Percentiles rank a stretch among this genome's conserved stretches.
Conservation (phyloP, 2,113 vertebrate species). For the Laticauda colubrina region DNA sequence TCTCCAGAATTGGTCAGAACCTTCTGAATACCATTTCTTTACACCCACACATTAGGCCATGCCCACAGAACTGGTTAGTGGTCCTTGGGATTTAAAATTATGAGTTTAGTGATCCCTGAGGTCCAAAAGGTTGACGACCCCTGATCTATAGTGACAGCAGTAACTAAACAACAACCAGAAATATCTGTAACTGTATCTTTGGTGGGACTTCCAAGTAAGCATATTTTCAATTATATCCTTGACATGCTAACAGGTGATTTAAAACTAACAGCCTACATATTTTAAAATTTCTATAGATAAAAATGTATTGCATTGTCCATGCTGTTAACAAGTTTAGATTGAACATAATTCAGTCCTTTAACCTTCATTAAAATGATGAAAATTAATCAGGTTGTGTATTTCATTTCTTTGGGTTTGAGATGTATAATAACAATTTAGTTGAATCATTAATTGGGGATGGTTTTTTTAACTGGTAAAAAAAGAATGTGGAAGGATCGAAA, state of each 20-base stretch:
- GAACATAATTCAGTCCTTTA: background rate
- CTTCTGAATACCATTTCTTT: too few species aligned
- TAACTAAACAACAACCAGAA: background rate
- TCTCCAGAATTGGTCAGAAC: too few species aligned
- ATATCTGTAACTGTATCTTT: background rate
- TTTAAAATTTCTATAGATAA: background rate
- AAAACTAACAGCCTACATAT: background rate
- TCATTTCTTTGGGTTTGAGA: background rate
- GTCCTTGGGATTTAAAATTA: too few species aligned
- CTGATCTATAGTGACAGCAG: background rate
- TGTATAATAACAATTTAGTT: background rate
- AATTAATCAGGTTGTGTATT: background rate
- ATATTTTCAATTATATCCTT: background rate
- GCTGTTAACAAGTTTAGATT: background rate
- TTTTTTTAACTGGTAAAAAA: background rate
- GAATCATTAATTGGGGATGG: background rate
- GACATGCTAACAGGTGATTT: background rate
- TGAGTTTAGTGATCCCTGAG: too few species aligned
- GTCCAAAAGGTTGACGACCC: too few species aligned
- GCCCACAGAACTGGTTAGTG: too few species aligned
- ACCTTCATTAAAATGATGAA: background rate
- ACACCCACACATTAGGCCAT: too few species aligned
- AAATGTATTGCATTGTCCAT: background rate
- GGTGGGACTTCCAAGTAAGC: background rate
- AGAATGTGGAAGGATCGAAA: background rate